Percentiles rank a stretch among this genome's conserved stretches.
These are phyloP conservation scores for Monoplex corrugatus DNA, from an alignment of 2,888 invertebrate genomes.

Conservation along the genomic window DNA sequence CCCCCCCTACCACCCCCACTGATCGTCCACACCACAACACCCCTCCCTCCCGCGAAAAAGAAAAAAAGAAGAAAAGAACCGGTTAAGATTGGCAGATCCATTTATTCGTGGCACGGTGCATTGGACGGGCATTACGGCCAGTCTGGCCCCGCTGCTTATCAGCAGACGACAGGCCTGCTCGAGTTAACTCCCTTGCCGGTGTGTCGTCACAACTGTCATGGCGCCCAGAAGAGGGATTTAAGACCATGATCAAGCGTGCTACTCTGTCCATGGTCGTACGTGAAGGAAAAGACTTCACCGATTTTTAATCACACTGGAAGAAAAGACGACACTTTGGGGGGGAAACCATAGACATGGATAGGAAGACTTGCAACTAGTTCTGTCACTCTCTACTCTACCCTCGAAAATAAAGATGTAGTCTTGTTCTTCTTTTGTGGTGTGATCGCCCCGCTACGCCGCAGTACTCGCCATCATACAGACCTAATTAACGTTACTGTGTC, in stretches of 20 bases:
- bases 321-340: no score
- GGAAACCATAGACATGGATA: no score
- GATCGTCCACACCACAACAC: background rate
- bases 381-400: no score
- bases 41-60: background rate
- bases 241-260: background rate
- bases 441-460: no score
- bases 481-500: no score
- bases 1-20: background rate
- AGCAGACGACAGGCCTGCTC: constrained; percentile 45
- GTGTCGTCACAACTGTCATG: constrained; percentile 44
- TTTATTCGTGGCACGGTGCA: constrained; percentile 39
- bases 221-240: constrained; percentile 26
- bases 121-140: background rate
- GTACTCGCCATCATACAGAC: no score
- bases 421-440: no score
- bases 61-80: background rate
- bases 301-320: no score
- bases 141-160: constrained; percentile 34
- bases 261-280: no score
- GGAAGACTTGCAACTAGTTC: no score
- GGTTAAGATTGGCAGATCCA: constrained; percentile 33
- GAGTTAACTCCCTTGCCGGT: constrained; percentile 42
- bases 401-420: no score
- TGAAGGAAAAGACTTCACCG: no score